These are phyloP conservation scores for Eulemur mongoz DNA, from an alignment of 2,797 vertebrate species.

Conservation along the genomic window DNA sequence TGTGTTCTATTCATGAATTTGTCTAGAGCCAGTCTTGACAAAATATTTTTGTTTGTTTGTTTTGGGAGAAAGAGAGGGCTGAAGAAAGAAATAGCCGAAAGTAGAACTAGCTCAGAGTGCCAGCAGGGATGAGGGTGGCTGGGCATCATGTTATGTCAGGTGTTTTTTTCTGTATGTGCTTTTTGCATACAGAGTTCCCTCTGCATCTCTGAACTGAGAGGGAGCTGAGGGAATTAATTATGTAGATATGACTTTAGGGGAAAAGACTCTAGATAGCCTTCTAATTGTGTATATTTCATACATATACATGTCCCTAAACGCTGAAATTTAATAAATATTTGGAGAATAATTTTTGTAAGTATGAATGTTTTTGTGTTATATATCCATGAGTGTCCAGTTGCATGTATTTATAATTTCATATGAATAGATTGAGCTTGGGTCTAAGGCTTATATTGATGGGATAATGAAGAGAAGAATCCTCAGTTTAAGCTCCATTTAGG, in stretches of 20 bases:
- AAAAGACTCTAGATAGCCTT: neutral
- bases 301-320: neutral
- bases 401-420: neutral
- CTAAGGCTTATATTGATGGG: neutral
- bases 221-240: neutral
- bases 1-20: neutral
- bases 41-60: neutral
- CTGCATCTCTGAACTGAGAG: neutral
- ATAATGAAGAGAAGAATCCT: neutral
- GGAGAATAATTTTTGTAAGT: neutral
- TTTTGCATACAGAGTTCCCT: neutral
- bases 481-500: neutral
- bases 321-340: constrained; percentile 11
- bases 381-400: neutral
- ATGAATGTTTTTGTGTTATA: neutral
- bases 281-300: neutral
- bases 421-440: neutral
- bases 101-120: neutral
- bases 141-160: neutral
- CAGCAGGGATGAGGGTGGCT: neutral
- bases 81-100: neutral
- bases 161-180: neutral
- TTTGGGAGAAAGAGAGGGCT: neutral
- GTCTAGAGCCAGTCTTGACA: neutral
- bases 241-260: neutral